These are phyloP conservation scores for Lepilemur ruficaudatus DNA, from an alignment of 2,797 vertebrate genomes.

Conservation along the genomic window DNA sequence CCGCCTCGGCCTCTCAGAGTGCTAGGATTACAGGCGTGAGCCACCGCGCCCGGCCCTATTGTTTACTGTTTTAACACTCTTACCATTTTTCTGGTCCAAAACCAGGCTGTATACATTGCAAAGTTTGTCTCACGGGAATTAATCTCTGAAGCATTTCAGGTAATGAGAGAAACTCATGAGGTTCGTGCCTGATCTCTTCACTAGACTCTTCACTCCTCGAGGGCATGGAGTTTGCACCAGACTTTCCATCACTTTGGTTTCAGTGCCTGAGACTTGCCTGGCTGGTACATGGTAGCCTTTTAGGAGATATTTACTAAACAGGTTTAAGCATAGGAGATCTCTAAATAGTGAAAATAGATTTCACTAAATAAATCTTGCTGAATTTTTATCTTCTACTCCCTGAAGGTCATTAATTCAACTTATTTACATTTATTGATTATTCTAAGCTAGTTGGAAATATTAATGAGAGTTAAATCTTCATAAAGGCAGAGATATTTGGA, in stretches of 20 bases:
- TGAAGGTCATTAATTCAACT: neutral
- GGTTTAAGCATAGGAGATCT: neutral
- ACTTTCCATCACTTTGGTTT: neutral
- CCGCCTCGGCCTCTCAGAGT: no score
- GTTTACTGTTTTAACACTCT: neutral
- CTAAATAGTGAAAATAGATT: neutral
- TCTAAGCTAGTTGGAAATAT: neutral
- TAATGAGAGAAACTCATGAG: neutral
- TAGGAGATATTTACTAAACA: neutral
- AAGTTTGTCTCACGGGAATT: neutral
- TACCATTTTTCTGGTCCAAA: neutral
- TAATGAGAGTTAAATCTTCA: neutral
- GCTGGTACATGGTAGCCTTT: neutral
- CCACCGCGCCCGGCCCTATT: no score
- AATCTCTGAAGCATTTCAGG: slow-evolving; percentile 18
- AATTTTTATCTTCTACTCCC: neutral
- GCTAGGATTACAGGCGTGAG: no score
- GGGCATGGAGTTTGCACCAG: neutral
- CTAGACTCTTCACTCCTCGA: neutral
- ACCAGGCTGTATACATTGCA: neutral
- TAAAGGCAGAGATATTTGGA: neutral
- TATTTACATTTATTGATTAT: neutral
- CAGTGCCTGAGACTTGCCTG: neutral
- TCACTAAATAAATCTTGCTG: neutral
- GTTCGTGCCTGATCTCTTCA: neutral